Conservation (phyloP, 2,113 vertebrate species). For the Prinia subflava region DNA sequence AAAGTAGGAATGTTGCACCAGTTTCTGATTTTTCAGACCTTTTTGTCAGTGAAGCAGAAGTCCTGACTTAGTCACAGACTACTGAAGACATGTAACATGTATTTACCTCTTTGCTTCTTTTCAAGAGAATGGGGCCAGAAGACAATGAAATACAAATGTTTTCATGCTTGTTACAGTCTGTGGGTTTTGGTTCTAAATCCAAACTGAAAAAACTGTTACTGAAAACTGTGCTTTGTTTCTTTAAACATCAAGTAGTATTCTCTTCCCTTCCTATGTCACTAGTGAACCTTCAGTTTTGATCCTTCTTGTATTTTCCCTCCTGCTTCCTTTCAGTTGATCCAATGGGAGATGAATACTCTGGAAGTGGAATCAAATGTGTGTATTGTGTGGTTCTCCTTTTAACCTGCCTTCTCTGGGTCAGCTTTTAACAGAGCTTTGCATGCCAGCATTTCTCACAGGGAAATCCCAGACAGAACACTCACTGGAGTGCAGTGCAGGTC, state of each 20-base stretch:
- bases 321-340: conserved; percentile 92
- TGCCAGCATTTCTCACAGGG: conserved; percentile 72
- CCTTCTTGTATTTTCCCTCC: conserved; percentile 88
- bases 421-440: conserved; percentile 82
- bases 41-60: neutral
- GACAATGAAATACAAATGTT: neutral
- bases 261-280: conserved; percentile 61
- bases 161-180: neutral
- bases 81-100: neutral
- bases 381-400: conserved; percentile 79
- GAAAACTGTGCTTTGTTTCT: neutral
- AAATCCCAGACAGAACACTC: conserved; percentile 78
- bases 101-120: neutral
- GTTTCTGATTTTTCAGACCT: neutral
- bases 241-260: conserved; percentile 31
- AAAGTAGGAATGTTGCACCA: neutral
- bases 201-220: neutral
- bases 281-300: conserved; percentile 77
- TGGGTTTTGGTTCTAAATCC: neutral
- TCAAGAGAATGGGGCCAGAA: neutral
- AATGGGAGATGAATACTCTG: conserved; percentile 94
- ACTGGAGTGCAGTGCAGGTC: neutral
- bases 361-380: conserved; percentile 99
- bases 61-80: neutral
- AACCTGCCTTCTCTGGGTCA: conserved; percentile 69